phyloP scores from a whole-genome alignment of 2,797 vertebrate species.

The Thripadectes ignobilis region DNA sequence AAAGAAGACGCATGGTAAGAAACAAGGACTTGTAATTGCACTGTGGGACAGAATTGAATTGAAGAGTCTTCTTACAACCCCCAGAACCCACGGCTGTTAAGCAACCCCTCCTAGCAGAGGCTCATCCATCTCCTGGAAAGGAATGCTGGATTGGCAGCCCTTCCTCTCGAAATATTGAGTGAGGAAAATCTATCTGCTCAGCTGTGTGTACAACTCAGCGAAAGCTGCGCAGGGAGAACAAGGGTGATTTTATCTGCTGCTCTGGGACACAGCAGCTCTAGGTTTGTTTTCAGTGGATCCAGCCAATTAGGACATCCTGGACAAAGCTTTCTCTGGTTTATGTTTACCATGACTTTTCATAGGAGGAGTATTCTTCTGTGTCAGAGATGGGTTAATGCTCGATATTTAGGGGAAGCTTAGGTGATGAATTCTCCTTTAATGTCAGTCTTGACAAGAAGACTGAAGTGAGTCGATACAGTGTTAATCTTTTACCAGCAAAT shows the following conservation, averaged over 20 bases:
- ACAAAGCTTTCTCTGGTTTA: not conserved
- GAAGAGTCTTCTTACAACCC: not conserved
- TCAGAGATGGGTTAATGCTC: not conserved
- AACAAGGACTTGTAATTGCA: not conserved
- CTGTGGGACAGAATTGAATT: not conserved
- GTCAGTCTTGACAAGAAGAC: not conserved
- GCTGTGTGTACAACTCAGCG: not conserved
- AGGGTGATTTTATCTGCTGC: not conserved
- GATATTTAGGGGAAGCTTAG: not conserved
- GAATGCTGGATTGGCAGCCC: not conserved
- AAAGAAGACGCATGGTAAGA: not conserved
- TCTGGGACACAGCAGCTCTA: not conserved
- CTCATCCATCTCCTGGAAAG: not conserved
- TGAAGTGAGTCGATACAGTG: not conserved
- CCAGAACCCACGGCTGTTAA: not conserved
- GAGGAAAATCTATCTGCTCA: not conserved
- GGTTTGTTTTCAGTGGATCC: not conserved
- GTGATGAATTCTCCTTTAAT: not conserved
- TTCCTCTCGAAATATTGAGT: not conserved
- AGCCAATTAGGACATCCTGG: not conserved
- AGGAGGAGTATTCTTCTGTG: not conserved
- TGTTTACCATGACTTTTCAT: not conserved
- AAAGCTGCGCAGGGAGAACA: not conserved
- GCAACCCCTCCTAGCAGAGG: not conserved
- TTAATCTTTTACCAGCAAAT: conserved; percentile 1